These are phyloP conservation scores for Haliclystus octoradiatus DNA, from an alignment of 30 jellyfish, hydroid and myxozoan species.

Conservation along the genomic window DNA sequence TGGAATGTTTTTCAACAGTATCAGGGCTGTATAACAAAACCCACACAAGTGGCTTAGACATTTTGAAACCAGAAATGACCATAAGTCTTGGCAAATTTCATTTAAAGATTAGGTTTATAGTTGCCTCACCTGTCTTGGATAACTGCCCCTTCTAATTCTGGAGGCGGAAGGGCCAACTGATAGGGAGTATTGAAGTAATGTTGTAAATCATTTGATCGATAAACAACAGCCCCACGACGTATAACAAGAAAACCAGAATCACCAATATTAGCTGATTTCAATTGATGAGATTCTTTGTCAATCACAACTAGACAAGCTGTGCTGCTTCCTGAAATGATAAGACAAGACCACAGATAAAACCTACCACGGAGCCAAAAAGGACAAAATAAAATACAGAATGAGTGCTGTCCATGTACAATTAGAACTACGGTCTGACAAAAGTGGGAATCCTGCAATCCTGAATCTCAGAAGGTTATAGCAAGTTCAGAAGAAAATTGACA, in stretches of 20 bases:
- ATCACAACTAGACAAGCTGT: conserved; percentile 70
- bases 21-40: conserved; percentile 27
- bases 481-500: too few species aligned
- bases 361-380: too few species aligned
- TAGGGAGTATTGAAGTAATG: conserved; percentile 69
- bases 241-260: conserved; percentile 59
- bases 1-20: conserved; percentile 39
- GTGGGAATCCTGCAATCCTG: too few species aligned
- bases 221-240: conserved; percentile 35
- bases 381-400: too few species aligned
- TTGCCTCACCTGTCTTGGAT: conserved; percentile 54
- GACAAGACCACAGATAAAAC: background rate
- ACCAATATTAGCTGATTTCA: conserved; percentile 62
- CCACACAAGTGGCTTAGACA: too few species aligned
- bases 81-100: too few species aligned
- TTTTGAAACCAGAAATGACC: too few species aligned
- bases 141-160: conserved; percentile 58
- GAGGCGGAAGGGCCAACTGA: conserved; percentile 71
- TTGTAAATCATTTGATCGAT: conserved; percentile 49
- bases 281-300: conserved; percentile 30
- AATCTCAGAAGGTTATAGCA: too few species aligned
- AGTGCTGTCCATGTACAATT: too few species aligned
- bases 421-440: too few species aligned
- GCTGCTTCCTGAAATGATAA: conserved; percentile 40
- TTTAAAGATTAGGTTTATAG: too few species aligned